Base-by-base conservation (phyloP, 2,888 invertebrate genomes). In the Elysia crispata region DNA sequence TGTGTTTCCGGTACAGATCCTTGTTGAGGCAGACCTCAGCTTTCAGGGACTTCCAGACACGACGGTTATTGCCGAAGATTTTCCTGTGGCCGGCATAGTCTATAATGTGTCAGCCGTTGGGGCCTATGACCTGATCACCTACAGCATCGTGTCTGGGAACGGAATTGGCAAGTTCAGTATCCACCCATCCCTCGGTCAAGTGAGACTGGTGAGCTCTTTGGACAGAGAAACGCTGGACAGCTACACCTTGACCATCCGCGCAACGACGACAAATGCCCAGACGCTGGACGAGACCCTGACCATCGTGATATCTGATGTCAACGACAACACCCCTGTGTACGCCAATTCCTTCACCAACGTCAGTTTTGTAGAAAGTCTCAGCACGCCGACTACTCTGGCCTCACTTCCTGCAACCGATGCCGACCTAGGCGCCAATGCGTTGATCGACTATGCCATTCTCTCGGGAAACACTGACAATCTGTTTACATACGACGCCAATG, bases 341-440 rank as follows among this genome's bases (percentile, higher is more conserved):
- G 31, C 13, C 13, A 57, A 30, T n/a, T 54, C 76, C 1, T 77
- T 50, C 33, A 31, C 30, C 25, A 23, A 50, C 25, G 23, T 76
- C 30, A 31, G 13, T 15, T 18, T 76, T 25, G 60, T 70, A 28
- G 77, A 80, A 30, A 25, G 20, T 3, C 0, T 23, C 1, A 6
- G n/a, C 8, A 1, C 30, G 30, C 80, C 60, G 0, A n/a, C n/a
- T 0, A 1, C 25, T 15, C 1, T 76, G 11, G n/a, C 11, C 1
- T n/a, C 83, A 20, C 81, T 88, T 0, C 83, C 86, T 1, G 86
- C 87, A 8, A 83, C 82, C 15, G 89, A 89, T 75, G 81, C 73
- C 8, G 89, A 89, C 76, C 85, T 85, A 76, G 85, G 85, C 13
- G 78, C 78, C 8, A 80, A 80, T 31, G 69, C 80, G 23, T 11